These are phyloP conservation scores for Hypothenemus hampei DNA, from an alignment of 1,140 invertebrate genomes.

Conservation along the genomic window DNA sequence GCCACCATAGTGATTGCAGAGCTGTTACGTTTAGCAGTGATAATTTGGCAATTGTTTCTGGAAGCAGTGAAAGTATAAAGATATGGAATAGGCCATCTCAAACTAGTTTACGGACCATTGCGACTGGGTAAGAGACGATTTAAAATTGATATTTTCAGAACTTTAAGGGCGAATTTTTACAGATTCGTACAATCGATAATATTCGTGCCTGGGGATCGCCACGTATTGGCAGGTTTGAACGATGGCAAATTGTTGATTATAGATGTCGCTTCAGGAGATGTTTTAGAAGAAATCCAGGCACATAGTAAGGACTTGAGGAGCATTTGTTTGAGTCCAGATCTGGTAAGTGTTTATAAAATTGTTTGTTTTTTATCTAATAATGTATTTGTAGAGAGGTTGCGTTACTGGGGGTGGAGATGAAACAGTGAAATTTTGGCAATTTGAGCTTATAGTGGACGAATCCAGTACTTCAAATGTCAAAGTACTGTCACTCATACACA, in stretches of 20 bases:
- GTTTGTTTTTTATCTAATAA: not conserved
- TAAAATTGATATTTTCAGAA: not conserved
- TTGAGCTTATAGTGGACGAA: slow-evolving; percentile 72
- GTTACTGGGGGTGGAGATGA: slow-evolving; percentile 84
- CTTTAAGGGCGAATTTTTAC: slow-evolving; percentile 24
- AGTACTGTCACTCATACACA: slow-evolving; percentile 75
- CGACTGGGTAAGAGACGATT: slow-evolving; percentile 58
- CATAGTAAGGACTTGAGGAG: slow-evolving; percentile 76
- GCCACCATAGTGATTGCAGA: slow-evolving; percentile 86
- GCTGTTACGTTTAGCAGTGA: slow-evolving; percentile 88
- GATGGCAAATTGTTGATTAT: slow-evolving; percentile 81
- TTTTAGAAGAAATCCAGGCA: slow-evolving; percentile 73
- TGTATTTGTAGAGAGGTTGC: slow-evolving; percentile 75
- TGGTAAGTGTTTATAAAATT: slow-evolving; percentile 55
- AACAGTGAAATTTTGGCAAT: slow-evolving; percentile 91
- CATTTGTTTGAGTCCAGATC: slow-evolving; percentile 68
- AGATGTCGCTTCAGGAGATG: slow-evolving; percentile 74
- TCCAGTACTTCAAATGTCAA: slow-evolving; percentile 56
- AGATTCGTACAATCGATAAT: slow-evolving; percentile 67
- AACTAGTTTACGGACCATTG: slow-evolving; percentile 75
- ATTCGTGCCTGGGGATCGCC: slow-evolving; percentile 89
- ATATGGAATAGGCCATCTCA: slow-evolving; percentile 86
- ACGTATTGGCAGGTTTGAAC: slow-evolving; percentile 85
- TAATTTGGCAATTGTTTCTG: slow-evolving; percentile 78
- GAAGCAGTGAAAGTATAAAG: slow-evolving; percentile 82